Conservation (phyloP, 2,888 invertebrate species). For the Sphaerophoria rueppellii region DNA sequence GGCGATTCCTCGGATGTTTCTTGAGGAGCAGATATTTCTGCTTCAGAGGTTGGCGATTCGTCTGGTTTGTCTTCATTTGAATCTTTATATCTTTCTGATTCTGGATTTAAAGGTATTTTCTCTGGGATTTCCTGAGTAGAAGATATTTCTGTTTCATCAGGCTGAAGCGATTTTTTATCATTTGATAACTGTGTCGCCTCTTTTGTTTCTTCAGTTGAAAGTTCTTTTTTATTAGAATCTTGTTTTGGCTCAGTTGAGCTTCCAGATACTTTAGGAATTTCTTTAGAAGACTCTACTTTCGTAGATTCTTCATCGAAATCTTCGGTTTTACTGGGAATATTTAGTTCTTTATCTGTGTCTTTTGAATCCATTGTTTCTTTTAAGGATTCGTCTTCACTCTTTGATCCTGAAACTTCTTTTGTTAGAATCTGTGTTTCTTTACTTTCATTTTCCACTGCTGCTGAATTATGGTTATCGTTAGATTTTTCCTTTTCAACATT, state of each 20-base stretch:
- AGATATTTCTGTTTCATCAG: too few relatives aligned
- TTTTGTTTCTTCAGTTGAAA: background rate
- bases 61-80: too few relatives aligned
- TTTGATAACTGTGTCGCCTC: background rate
- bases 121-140: too few relatives aligned
- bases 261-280: background rate
- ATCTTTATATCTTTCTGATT: too few relatives aligned
- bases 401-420: background rate
- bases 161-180: too few relatives aligned
- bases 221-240: background rate
- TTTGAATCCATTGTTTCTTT: background rate
- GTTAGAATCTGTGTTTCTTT: background rate
- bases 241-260: background rate
- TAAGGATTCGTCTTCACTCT: background rate
- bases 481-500: too few relatives aligned
- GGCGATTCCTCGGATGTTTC: too few relatives aligned
- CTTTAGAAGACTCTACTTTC: background rate
- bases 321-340: background rate
- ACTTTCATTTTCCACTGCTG: background rate
- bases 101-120: too few relatives aligned
- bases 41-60: too few relatives aligned
- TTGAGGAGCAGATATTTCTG: too few relatives aligned
- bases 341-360: background rate
- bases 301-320: too few relatives aligned
- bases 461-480: too few relatives aligned